Evolutionary conservation across 2,888 invertebrate genomes (phyloP), one percentile per base, ranked within the genome.

Genomic region (Limnephilus rhombicus): DNA sequence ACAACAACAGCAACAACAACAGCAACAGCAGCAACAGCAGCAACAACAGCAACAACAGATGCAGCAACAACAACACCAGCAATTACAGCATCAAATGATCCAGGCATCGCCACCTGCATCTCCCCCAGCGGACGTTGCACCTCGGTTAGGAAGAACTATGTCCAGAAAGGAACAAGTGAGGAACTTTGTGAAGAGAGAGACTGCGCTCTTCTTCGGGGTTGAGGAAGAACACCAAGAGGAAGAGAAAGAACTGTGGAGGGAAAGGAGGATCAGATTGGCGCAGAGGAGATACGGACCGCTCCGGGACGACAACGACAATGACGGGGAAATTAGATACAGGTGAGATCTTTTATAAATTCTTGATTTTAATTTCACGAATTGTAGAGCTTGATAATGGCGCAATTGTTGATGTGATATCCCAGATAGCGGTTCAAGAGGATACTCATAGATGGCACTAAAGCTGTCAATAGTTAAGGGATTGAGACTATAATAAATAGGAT

Each of bases 141-240:
- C 95, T 92, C 94, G 95, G 94, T 94, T 96, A 94, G 94, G 95
- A 93, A 94, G 96, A 91, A 95, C 96, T 92, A 93, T 95, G 93
- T 95, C 96, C 93, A 94, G 95, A 92, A 95, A 95, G 93, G 96
- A 96, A 94, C 94, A 95, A 94, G 94, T 96, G 94, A 95, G 96
- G 95, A 95, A 97, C 94, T 98, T 97, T 95, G 97, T 98, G 94
- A 98, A 97, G 95, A 96, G 97, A 94, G 98, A 98, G 95, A 98
- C 98, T 92, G 98, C 98, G 92, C 98, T 97, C 94, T 98, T 98
- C 95, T 98, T 98, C 95, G 98, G 98, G 34, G 97, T 98, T 92
- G 98, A 98, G 94, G 98, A 98, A 94, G 97, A 97, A 94, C 97
- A 97, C 94, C 98, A 98, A 95, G 97, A 97, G 94, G 97, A 97